Base-by-base conservation (phyloP, 2,797 vertebrate species). In the Glossophaga mutica region DNA sequence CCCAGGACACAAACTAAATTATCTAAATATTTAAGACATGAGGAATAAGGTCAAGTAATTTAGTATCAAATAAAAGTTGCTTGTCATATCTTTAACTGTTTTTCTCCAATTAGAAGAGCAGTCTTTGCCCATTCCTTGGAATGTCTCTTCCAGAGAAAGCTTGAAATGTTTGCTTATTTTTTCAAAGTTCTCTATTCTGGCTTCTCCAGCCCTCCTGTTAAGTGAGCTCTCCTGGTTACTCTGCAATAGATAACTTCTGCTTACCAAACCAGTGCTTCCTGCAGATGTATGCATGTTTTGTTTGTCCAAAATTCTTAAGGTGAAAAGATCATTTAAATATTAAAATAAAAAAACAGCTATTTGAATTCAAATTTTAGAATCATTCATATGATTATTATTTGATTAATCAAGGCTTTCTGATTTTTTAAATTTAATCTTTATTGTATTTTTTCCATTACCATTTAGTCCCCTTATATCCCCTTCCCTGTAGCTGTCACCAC, bases 281-380 rank as follows among this genome's bases (percentile, higher is more conserved):
- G 19, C 52, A 39, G 16, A 5, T 55, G 2, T n/a, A 6, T 57
- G 8, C 3, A 0, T 34, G 32, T 24, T 65, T 4, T n/a, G 19
- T 68, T 22, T 34, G 39, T 81, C 14, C 79, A 2, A 71, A 71
- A 55, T 48, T 55, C 2, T 86, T 93, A 68, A 74, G 48, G 12
- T 26, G 2, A 86, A 65, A 92, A 90, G 0, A 24, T 0, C 3
- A 50, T 1, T 46, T 91, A 87, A 21, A n/a, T 48, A 55, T 39
- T 21, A 67, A 79, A 94, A 59, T 39, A 37, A 42, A 39, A 39
- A 91, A 26, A n/a, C 1, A 59, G 5, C 3, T 22, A 76, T 39
- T 87, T 79, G 2, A 1, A 42, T 24, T 89, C 94, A 50, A 10
- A 70, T 85, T 46, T 37, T 34, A 90, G 5, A 78, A 89, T 91